A percentile compares a stretch with the other conserved stretches of the same genome.
phyloP scores from a whole-genome alignment of 2,797 vertebrate genomes.

The Alauda arvensis region DNA sequence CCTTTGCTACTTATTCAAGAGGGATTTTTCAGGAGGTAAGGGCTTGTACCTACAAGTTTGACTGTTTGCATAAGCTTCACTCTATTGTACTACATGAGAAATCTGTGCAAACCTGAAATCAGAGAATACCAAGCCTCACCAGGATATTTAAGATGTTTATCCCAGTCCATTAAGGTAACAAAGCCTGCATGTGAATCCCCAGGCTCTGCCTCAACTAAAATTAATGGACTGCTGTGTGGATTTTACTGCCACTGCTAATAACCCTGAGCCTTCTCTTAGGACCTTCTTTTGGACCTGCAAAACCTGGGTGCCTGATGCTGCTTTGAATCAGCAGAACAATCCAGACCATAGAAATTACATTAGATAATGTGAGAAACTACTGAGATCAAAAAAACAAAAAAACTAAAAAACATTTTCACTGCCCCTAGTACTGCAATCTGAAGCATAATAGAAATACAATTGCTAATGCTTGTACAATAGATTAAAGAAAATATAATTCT shows the following conservation, averaged over 20 bases:
- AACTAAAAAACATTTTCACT: not conserved
- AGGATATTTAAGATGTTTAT: slow-evolving; percentile 23
- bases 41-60: not conserved
- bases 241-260: not conserved
- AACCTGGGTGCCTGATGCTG: not conserved
- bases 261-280: not conserved
- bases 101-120: not conserved
- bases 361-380: not conserved
- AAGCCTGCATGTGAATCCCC: not conserved
- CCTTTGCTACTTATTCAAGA: not conserved
- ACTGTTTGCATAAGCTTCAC: not conserved
- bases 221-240: not conserved
- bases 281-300: not conserved
- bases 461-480: not conserved
- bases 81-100: not conserved
- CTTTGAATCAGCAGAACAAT: slow-evolving; percentile 17
- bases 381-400: not conserved
- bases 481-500: slow-evolving; percentile 7
- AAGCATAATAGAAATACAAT: not conserved
- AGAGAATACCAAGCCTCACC: not conserved
- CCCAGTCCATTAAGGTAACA: slow-evolving; percentile 8
- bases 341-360: not conserved
- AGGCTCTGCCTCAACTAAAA: not conserved
- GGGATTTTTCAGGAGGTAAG: not conserved
- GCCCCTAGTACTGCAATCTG: not conserved